Base-by-base conservation (phyloP, 2,113 vertebrate genomes). In the Anoplopoma fimbria region DNA sequence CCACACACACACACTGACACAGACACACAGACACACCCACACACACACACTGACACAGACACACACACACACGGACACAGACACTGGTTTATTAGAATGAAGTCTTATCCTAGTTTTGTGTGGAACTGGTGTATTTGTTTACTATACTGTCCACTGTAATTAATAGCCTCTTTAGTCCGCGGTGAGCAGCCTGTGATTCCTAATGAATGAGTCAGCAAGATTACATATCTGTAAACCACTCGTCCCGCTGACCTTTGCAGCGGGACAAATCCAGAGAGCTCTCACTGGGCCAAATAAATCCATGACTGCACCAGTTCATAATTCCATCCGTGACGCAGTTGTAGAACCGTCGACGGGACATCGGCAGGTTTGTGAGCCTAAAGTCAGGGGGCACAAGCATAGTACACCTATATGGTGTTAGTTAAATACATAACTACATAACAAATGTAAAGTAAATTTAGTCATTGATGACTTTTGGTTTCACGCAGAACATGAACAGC, bases 101-200 rank as follows among this genome's bases (percentile, higher is more conserved):
- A 57, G 55, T 61, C 23, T 74, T 89, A 82, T 82, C 82, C n/a
- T 63, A 21, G 47, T 82, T 81, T 62, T 68, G 77, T 68, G 34
- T 21, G 63, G 34, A 83, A 25, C 13, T 49, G 21, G n/a, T 55
- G 25, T 69, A 23, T 79, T 53, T 77, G 79, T 77, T 82, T 65
- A 79, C 34, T 23, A 38, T 58, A 67, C 40, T 19, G 69, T 77
- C 36, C 13, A 17, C 17, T 33, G 49, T 81, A 47, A 86, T 81
- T 60, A 77, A 86, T 75, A 27, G 21, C 19, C 47, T 79, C 8
- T 75, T 65, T 25, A 67, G 70, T 60, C 21, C 0, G 45, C 2
- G 21, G 36, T 36, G 19, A 69, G 47, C 34, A 42, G 55, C 33
- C 45, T 72, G 9, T 58, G 34, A 81, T 61, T 83, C 29, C 40